Base-by-base conservation (phyloP, 1,140 invertebrate species). In the Calosoma granatense region DNA sequence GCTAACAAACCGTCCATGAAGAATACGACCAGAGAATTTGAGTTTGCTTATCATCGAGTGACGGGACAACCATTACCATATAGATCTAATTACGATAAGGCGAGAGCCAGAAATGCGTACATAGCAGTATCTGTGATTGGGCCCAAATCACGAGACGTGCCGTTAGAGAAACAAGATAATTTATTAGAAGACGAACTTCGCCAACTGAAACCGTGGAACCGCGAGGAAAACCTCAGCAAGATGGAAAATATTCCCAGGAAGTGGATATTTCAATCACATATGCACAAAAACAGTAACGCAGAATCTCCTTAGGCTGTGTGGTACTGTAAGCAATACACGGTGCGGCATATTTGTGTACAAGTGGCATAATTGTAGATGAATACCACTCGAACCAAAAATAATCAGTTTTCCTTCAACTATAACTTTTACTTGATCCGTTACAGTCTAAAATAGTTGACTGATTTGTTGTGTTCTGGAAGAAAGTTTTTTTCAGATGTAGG, bases 111-210 rank as follows among this genome's bases (percentile, higher is more conserved):
- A 70, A 66, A 54, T 56, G 70, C 70, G 12, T 72, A 72, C 56
- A 70, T 72, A 20, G 69, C 70, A 14, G 69, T 72, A 19, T 70
- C 69, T 1, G 67, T 69, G 2, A 68, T 72, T 53, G 68, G 69
- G 30, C 67, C 69, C 20, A 70, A 69, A 61, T 53, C 62, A 11
- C 41, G 57, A 20, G 19, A 59, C 20, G 22, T 22, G 6, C 21
- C 56, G 2, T 26, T 22, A 12, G 26, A 39, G 15, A 57, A 52
- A 4, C 61, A 66, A 14, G 68, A 69, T 12, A 67, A 70, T 54
- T 47, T 68, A 19, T 58, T 71, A 43, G 70, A 71, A 54, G 64
- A 67, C n/a, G 68, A 71, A 58, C 53, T 71, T 55, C 59, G 63
- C 20, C 63, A 65, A 55, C 56, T 71, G 47, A 70, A 71, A 60